Conservation (phyloP, 53 echinoderm and acorn worm genomes). For the Temnopleurus reevesii region DNA sequence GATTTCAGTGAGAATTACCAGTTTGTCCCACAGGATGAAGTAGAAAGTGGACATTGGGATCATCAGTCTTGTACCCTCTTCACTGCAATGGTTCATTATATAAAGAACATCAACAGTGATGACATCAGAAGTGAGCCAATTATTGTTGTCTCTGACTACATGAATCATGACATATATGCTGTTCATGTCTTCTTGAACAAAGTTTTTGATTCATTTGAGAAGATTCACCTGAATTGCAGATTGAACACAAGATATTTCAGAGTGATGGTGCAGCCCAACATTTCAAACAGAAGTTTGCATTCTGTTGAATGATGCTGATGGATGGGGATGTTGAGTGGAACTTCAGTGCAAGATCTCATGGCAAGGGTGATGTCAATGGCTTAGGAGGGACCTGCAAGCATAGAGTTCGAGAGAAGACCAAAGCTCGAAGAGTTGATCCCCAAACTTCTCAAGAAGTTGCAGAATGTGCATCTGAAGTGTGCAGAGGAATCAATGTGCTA, state of each 20-base stretch:
- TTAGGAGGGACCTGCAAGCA: slow-evolving; percentile 61
- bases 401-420: slow-evolving; percentile 48
- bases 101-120: too few species aligned
- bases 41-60: background rate
- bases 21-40: background rate
- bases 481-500: background rate
- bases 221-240: slow-evolving; percentile 56
- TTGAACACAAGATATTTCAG: slow-evolving; percentile 59
- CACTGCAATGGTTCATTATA: too few species aligned
- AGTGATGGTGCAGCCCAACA: slow-evolving; percentile 62
- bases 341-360: slow-evolving; percentile 58
- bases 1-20: background rate
- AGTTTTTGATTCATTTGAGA: slow-evolving; percentile 45
- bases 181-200: slow-evolving; percentile 11
- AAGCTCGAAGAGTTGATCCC: slow-evolving; percentile 9
- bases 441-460: slow-evolving; percentile 29
- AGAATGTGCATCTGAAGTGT: background rate
- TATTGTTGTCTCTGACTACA: background rate
- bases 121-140: background rate
- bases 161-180: background rate
- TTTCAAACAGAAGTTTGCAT: slow-evolving; percentile 59
- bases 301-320: slow-evolving; percentile 60
- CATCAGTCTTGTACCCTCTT: background rate
- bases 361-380: slow-evolving; percentile 60
- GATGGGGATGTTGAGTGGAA: slow-evolving; percentile 52